These are phyloP conservation scores for Hoplostethus atlanticus DNA, from an alignment of 2,797 vertebrate species.

Conservation along the genomic window DNA sequence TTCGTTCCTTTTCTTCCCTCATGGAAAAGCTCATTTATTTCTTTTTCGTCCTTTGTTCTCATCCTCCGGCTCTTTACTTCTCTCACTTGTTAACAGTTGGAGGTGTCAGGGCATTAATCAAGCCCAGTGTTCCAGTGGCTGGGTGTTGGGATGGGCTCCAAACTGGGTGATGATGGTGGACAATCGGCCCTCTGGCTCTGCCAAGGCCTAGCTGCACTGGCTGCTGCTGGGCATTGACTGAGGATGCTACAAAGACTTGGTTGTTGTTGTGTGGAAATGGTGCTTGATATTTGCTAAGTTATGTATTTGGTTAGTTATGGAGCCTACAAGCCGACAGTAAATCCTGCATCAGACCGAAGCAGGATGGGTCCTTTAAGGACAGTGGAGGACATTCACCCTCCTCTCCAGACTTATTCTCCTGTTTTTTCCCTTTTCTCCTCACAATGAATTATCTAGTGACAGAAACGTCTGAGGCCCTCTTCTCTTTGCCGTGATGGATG, in stretches of 20 bases:
- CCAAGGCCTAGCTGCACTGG: conserved; percentile 17
- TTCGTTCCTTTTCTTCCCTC: not conserved
- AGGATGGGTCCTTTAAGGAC: conserved; percentile 57
- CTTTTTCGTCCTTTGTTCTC: conserved; percentile 32
- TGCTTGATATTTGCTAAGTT: conserved; percentile 39
- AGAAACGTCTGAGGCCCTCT: conserved; percentile 50
- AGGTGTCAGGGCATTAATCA: conserved; percentile 59
- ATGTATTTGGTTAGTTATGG: conserved; percentile 8
- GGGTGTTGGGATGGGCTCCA: conserved; percentile 43
- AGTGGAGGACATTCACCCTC: conserved; percentile 57
- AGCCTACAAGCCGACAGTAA: conserved; percentile 20
- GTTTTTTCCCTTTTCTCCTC: conserved; percentile 35
- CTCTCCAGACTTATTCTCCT: conserved; percentile 38
- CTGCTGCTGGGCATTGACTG: conserved; percentile 30
- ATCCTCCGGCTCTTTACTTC: conserved; percentile 33
- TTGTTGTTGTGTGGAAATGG: conserved; percentile 47
- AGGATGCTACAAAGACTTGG: conserved; percentile 29
- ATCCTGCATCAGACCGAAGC: conserved; percentile 38
- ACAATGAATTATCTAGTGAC: conserved; percentile 70
- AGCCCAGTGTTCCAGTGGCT: conserved; percentile 45
- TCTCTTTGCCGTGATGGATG: conserved; percentile 72
- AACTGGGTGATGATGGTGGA: conserved; percentile 46
- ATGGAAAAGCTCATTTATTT: conserved; percentile 36
- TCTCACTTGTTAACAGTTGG: conserved; percentile 46
- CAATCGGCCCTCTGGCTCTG: conserved; percentile 43